These are phyloP conservation scores for Thaleichthys pacificus DNA, from an alignment of 2,797 vertebrate genomes.

Conservation along the genomic window DNA sequence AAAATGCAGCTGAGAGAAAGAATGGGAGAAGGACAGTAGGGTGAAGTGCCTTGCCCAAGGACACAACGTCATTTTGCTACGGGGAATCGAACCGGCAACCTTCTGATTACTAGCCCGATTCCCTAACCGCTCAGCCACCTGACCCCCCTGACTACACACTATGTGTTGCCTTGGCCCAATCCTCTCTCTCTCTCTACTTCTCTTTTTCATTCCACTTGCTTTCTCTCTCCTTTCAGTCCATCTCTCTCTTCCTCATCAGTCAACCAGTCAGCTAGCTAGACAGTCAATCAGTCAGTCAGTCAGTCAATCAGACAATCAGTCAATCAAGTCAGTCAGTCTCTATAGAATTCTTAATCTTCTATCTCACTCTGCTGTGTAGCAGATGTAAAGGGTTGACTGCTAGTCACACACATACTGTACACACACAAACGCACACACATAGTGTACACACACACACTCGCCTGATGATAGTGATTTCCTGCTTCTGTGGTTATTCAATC, in stretches of 20 bases:
- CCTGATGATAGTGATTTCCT: slow-evolving; percentile 34
- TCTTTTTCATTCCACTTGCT: not conserved
- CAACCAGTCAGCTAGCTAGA: not conserved
- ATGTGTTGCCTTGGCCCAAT: slow-evolving; percentile 17
- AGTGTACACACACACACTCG: not conserved
- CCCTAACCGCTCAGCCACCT: too few species aligned
- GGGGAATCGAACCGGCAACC: too few species aligned
- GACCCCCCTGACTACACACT: slow-evolving; percentile 19
- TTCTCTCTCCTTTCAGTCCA: not conserved
- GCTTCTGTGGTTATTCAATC: slow-evolving; percentile 33
- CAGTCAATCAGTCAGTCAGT: not conserved
- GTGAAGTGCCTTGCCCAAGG: too few species aligned
- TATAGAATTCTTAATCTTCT: slow-evolving; percentile 3
- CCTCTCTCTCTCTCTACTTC: not conserved
- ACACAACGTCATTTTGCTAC: too few species aligned
- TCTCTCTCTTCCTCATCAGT: not conserved
- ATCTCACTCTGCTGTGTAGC: slow-evolving; percentile 22
- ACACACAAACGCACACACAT: slow-evolving; percentile 6
- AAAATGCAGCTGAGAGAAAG: not conserved
- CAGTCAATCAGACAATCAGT: not conserved
- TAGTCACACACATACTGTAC: not conserved
- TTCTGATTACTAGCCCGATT: too few species aligned
- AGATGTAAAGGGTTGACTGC: slow-evolving; percentile 34
- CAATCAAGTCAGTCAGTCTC: not conserved
- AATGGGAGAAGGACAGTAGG: not conserved